A percentile compares a stretch with the other conserved stretches of the same genome.
Evolutionary conservation across 2,113 vertebrate species (phyloP).

Genomic region (Muscicapa adusta): DNA sequence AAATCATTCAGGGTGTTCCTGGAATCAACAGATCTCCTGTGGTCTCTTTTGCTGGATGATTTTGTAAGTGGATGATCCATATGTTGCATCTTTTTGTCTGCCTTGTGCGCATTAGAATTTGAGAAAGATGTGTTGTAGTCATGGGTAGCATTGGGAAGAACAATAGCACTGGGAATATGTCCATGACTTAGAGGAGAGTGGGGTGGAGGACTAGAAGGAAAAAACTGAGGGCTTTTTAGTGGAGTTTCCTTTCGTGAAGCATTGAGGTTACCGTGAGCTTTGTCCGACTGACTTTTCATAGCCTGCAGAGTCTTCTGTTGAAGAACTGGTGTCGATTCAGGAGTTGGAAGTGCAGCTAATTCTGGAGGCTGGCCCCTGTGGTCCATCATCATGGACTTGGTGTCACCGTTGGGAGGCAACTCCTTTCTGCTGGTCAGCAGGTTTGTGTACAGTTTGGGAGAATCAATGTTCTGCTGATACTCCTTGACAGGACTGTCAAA

Average conservation of each 20-base stretch:
- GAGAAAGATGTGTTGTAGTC: constrained; percentile 84
- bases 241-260: constrained; percentile 84
- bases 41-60: constrained; percentile 87
- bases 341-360: constrained; percentile 91
- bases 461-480: constrained; percentile 90
- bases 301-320: constrained; percentile 92
- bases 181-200: constrained; percentile 85
- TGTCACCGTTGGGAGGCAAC: constrained; percentile 79
- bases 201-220: constrained; percentile 86
- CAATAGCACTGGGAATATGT: constrained; percentile 95
- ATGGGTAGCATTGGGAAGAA: constrained; percentile 95
- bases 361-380: constrained; percentile 89
- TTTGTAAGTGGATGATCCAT: constrained; percentile 79
- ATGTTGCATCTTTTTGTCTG: constrained; percentile 84
- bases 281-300: constrained; percentile 89
- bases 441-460: constrained; percentile 93
- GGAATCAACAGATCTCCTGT: constrained; percentile 89
- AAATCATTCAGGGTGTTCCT: constrained; percentile 95
- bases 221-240: constrained; percentile 87
- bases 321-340: constrained; percentile 94
- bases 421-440: constrained; percentile 90
- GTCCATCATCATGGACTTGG: constrained; percentile 87
- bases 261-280: constrained; percentile 78
- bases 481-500: constrained; percentile 97
- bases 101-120: constrained; percentile 83